These are phyloP conservation scores for Zelleria hepariella DNA, from an alignment of 2,888 invertebrate genomes.

Conservation along the genomic window DNA sequence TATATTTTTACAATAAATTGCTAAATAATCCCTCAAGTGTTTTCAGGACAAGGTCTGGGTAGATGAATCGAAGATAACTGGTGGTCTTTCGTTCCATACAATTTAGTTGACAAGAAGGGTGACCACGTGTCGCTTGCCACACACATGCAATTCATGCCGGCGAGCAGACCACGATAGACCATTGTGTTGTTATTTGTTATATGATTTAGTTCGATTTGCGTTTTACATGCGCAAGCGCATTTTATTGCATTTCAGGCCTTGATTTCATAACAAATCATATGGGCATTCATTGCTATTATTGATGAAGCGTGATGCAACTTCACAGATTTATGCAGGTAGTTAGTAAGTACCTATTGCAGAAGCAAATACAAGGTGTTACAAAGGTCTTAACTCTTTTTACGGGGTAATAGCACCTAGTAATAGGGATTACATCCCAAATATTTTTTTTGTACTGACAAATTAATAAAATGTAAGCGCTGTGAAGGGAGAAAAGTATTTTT, in stretches of 20 bases:
- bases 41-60: background rate
- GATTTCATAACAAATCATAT: constrained; percentile 15
- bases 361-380: too few relatives aligned
- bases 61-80: background rate
- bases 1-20: background rate
- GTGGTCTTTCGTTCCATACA: background rate
- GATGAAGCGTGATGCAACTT: background rate
- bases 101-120: background rate
- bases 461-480: too few relatives aligned
- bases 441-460: too few relatives aligned
- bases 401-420: too few relatives aligned
- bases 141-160: constrained; percentile 17
- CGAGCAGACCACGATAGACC: constrained; percentile 29
- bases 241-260: constrained; percentile 18
- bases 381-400: too few relatives aligned
- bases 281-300: background rate
- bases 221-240: constrained; percentile 13
- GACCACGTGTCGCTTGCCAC: constrained; percentile 4
- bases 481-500: too few relatives aligned
- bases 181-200: constrained; percentile 34
- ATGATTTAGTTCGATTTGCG: constrained; percentile 22
- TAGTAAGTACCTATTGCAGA: too few relatives aligned
- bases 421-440: too few relatives aligned
- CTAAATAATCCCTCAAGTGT: background rate
- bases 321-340: too few relatives aligned